These are phyloP conservation scores for Pelvicachromis taeniatus DNA, from an alignment of 2,113 vertebrate genomes.

Conservation along the genomic window DNA sequence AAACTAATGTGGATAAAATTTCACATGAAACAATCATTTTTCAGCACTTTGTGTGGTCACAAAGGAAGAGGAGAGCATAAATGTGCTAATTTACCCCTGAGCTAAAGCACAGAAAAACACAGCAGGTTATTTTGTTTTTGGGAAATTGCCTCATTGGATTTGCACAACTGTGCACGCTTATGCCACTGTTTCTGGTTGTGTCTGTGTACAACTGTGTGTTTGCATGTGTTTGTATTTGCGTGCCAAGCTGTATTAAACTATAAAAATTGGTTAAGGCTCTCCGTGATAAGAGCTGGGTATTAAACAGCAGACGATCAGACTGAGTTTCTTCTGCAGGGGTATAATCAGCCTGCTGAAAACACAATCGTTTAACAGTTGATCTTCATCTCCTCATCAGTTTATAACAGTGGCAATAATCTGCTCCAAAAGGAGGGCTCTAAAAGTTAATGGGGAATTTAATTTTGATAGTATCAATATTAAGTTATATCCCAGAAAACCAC, in stretches of 20 bases:
- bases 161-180: background rate
- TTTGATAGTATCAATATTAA: background rate
- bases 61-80: background rate
- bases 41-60: background rate
- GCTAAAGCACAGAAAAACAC: background rate
- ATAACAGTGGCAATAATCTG: background rate
- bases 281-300: conserved; percentile 10
- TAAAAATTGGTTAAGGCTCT: background rate
- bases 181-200: background rate
- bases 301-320: conserved; percentile 36
- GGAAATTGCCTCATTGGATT: conserved; percentile 4
- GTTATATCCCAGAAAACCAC: background rate
- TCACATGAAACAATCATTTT: background rate
- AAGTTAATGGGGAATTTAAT: conserved; percentile 10
- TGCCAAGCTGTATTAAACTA: background rate
- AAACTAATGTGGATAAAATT: background rate
- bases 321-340: conserved; percentile 3
- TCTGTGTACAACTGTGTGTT: background rate
- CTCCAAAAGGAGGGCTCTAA: background rate
- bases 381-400: background rate
- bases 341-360: conserved; percentile 32
- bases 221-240: background rate
- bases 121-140: background rate
- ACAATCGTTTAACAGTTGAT: background rate
- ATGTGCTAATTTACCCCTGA: background rate